Conservation (phyloP, 2,888 invertebrate species). For the Tenthredo distinguenda region DNA sequence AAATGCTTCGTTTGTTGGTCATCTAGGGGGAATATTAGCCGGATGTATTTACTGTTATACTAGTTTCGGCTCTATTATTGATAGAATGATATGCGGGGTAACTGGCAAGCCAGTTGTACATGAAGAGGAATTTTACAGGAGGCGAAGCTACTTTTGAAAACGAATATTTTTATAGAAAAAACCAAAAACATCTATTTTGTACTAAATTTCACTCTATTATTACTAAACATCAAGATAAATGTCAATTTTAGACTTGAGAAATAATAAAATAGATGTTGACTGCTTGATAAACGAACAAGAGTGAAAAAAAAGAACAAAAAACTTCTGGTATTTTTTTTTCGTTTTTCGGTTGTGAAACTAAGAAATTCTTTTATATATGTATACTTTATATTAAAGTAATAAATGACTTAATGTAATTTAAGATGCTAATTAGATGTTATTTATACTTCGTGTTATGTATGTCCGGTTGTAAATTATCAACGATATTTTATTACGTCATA, state of each 20-base stretch:
- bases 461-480: neutral
- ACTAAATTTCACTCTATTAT: neutral
- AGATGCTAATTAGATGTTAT: conserved; percentile 10
- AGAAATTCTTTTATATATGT: neutral
- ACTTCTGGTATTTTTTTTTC: neutral
- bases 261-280: neutral
- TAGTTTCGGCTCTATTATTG: conserved; percentile 74
- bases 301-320: neutral
- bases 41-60: conserved; percentile 81
- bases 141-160: conserved; percentile 57
- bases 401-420: neutral
- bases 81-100: conserved; percentile 70
- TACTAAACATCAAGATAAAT: neutral
- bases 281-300: neutral
- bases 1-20: conserved; percentile 83
- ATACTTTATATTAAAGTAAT: conserved; percentile 39
- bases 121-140: conserved; percentile 73
- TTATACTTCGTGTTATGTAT: neutral
- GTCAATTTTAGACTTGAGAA: neutral
- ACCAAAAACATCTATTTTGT: neutral
- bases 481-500: neutral
- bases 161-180: neutral
- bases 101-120: conserved; percentile 75
- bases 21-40: conserved; percentile 83
- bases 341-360: neutral